Conservation (phyloP, 2,888 invertebrate genomes). For the Dexiosoma caninum region DNA sequence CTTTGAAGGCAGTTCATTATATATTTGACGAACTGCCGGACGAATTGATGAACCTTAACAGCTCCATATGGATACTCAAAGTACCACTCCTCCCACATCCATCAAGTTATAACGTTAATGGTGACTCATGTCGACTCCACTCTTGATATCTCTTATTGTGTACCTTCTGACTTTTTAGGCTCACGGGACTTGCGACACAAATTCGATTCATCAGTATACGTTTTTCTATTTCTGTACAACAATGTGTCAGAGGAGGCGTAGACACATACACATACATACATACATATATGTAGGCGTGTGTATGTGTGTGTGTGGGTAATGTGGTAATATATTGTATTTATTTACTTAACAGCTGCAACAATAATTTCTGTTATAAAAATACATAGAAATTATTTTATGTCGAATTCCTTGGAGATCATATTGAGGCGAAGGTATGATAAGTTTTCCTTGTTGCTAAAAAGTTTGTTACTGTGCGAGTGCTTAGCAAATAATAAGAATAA, state of each 20-base stretch:
- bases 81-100: neutral
- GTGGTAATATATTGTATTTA: conserved; percentile 42
- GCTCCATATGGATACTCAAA: neutral
- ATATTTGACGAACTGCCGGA: neutral
- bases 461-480: conserved; percentile 61
- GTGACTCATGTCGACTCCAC: conserved; percentile 3
- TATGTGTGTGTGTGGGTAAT: neutral
- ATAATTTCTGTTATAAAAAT: conserved; percentile 41
- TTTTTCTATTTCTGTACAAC: neutral
- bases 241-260: too few relatives aligned
- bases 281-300: neutral
- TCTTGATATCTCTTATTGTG: conserved; percentile 25
- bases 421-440: conserved; percentile 46
- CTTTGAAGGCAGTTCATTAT: conserved; percentile 4
- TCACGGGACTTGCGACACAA: conserved; percentile 52
- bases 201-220: conserved; percentile 56
- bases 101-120: neutral
- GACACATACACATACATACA: too few relatives aligned
- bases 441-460: conserved; percentile 23
- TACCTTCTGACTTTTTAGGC: conserved; percentile 44
- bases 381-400: conserved; percentile 58
- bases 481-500: too few relatives aligned
- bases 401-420: conserved; percentile 28
- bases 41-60: neutral
- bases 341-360: conserved; percentile 39